A percentile compares a stretch with the other conserved stretches of the same genome.
Evolutionary conservation across 2,113 vertebrate genomes (phyloP).

Genomic region (Scartelaos histophorus): DNA sequence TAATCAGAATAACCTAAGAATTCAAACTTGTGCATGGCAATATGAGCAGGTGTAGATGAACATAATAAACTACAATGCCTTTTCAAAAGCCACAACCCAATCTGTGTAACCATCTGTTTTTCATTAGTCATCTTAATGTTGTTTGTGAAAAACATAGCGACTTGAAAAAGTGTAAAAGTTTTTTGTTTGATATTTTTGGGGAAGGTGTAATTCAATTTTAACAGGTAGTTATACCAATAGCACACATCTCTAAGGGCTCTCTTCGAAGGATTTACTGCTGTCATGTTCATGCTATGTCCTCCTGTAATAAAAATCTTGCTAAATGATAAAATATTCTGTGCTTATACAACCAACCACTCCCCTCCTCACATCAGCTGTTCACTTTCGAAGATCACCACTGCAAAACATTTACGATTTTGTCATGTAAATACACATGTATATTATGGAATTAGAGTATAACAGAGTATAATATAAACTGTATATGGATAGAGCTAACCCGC

Average conservation of each 20-base stretch:
- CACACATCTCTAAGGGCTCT: neutral
- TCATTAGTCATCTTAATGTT: constrained; percentile 12
- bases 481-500: no score
- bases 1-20: neutral
- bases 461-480: no score
- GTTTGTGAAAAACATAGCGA: neutral
- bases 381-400: no score
- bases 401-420: no score
- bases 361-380: no score
- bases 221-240: neutral
- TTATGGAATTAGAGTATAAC: no score
- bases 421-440: no score
- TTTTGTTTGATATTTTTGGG: neutral
- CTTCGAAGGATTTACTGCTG: no score
- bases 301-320: no score
- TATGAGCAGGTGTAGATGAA: neutral
- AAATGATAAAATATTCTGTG: no score
- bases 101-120: neutral
- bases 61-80: neutral
- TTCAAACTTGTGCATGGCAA: neutral
- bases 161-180: neutral
- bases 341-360: no score
- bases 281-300: no score
- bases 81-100: neutral
- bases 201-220: neutral